These are phyloP conservation scores for Parazoanthus atlanticus DNA, from an alignment of 92 coral and sea anemone genomes.

Conservation along the genomic window DNA sequence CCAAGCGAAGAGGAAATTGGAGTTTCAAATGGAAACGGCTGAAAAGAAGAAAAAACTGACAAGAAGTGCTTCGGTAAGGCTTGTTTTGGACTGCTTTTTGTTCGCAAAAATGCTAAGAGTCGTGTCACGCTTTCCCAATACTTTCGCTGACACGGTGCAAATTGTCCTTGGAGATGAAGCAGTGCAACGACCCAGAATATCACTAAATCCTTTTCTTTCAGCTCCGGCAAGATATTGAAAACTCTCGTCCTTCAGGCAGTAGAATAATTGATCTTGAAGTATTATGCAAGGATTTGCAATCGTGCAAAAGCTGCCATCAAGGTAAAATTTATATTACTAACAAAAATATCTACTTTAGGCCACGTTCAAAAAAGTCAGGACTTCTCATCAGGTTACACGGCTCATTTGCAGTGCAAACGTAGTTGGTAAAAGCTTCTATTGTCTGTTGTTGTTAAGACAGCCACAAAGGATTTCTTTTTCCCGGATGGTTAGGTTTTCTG, in stretches of 20 bases:
- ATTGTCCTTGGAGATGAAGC: background rate
- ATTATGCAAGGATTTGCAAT: no score
- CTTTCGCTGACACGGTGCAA: conserved; percentile 4
- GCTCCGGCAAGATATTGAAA: conserved; percentile 1
- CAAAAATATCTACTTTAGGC: background rate
- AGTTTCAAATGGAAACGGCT: no score
- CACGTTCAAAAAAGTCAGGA: background rate
- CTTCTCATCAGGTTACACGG: no score
- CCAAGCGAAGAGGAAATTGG: background rate
- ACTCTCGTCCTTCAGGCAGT: background rate
- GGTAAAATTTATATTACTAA: background rate
- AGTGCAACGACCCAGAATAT: background rate
- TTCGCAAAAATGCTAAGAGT: background rate
- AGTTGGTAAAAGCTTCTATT: no score
- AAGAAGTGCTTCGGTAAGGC: conserved; percentile 4
- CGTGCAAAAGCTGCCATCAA: background rate
- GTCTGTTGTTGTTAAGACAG: no score
- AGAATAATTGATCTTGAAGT: background rate
- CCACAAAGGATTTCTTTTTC: no score
- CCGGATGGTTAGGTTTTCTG: no score
- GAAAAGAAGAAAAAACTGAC: background rate
- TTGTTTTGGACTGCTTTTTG: background rate
- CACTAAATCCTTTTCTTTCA: background rate
- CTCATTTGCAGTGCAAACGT: no score
- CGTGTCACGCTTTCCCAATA: background rate